Evolutionary conservation across 2,888 invertebrate genomes (phyloP), one percentile per base, ranked within the genome.

Genomic region (Drosophila barbarae): DNA sequence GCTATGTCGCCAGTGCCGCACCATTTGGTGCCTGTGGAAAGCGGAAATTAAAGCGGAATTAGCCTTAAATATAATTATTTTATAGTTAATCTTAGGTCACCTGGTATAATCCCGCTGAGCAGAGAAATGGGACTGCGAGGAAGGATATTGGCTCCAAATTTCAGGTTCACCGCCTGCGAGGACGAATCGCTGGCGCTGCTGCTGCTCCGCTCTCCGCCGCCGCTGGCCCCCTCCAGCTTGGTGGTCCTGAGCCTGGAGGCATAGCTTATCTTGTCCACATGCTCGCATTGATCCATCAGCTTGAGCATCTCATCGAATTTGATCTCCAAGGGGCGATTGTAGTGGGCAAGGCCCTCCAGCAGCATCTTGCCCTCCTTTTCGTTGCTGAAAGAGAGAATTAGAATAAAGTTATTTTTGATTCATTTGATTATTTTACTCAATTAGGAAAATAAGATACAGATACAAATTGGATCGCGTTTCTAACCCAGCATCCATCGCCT

Each of bases 1-100:
- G 97, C 97, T 74, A 96, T 93, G 88, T 97, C 97, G 1, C 97
- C 97, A 0, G 95, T 94, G 18, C 97, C 97, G 86, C 97, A 98
- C 96, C 96, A 96, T 89, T 96, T 96, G 38, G 96, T 96, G 70
- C 96, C 96, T 96, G 87, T 15, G 1, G 3, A 15, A 1, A 8
- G 10, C 10, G 36, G 2, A 38, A 5, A 10, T 1, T 9, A 8
- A 1, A 36, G 12, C 3, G 9, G 2, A 13, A 12, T 2, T 1
- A 13, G 13, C 8, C 13, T 32, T 26, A 26, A 26, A 7, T 1
- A 26, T 0, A 26, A 1, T 26, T 7, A 6, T 26, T 26, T 26
- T 26, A 26, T 26, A 26, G 3, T 7, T 26, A 26, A 26, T 0
- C 10, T 12, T 1, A 5, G 6, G 49, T 79, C 83, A 95, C 96